Evolutionary conservation across 2,888 invertebrate species (phyloP).

Genomic region (Asteroscopus sphinx): DNA sequence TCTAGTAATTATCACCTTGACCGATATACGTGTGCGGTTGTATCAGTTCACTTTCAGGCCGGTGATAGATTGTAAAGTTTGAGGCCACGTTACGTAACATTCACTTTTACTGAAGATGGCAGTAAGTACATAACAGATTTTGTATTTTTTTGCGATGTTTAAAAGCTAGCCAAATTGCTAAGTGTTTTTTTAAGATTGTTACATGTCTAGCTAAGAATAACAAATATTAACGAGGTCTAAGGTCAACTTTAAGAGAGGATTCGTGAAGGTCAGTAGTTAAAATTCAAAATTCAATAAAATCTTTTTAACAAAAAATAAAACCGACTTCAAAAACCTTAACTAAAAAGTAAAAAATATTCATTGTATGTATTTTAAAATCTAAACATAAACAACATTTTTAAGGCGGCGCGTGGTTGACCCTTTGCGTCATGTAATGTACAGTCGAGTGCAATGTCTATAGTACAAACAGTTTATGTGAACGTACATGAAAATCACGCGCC

Average conservation of each 20-base stretch:
- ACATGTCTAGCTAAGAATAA: not conserved
- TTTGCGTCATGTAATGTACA: too few species aligned
- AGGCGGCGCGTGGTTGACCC: too few species aligned
- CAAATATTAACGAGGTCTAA: not conserved
- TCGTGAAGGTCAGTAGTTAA: not conserved
- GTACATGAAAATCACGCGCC: too few species aligned
- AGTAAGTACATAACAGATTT: not conserved
- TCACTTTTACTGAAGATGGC: constrained; percentile 32
- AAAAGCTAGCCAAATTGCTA: not conserved
- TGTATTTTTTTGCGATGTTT: not conserved
- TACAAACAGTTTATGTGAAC: too few species aligned
- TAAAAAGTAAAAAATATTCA: too few species aligned
- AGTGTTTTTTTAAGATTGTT: not conserved
- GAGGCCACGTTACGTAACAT: constrained; percentile 22
- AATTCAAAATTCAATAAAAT: too few species aligned
- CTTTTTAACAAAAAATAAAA: too few species aligned
- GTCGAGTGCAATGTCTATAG: too few species aligned
- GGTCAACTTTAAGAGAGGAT: not conserved
- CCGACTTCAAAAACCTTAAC: too few species aligned
- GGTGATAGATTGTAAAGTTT: constrained; percentile 33
- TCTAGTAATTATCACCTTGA: constrained; percentile 33
- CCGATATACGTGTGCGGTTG: constrained; percentile 27
- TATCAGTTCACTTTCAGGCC: constrained; percentile 28
- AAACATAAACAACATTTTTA: too few species aligned
- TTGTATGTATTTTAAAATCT: too few species aligned